phyloP scores from a whole-genome alignment of 2,113 vertebrate genomes.

The Polyodon spathula region DNA sequence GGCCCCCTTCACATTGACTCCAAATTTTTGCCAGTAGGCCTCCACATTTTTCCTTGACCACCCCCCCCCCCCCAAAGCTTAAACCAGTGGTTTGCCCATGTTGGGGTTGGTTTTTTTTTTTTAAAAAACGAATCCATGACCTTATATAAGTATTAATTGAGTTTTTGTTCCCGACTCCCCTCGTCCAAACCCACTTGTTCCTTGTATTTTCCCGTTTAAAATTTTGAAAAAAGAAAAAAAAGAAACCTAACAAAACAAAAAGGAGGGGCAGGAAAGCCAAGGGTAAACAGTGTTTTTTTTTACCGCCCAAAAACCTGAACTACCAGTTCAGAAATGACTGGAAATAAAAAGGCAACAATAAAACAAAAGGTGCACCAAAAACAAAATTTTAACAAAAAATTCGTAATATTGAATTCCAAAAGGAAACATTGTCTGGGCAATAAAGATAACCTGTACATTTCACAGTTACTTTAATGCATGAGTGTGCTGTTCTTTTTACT shows the following conservation, averaged over 20 bases:
- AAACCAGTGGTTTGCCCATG: slow-evolving; percentile 27
- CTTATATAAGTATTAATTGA: slow-evolving; percentile 9
- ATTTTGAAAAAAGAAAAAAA: slow-evolving; percentile 25
- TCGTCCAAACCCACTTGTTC: slow-evolving; percentile 11
- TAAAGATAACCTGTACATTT: slow-evolving; percentile 78
- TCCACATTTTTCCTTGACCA: slow-evolving; percentile 7
- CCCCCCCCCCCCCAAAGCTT: too few relatives aligned
- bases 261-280: slow-evolving; percentile 13
- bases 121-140: slow-evolving; percentile 14
- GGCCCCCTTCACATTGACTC: too few relatives aligned
- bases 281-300: too few relatives aligned
- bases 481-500: slow-evolving; percentile 60
- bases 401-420: slow-evolving; percentile 28
- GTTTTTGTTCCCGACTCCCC: slow-evolving; percentile 14
- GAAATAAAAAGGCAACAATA: slow-evolving; percentile 18
- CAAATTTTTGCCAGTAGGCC: slow-evolving; percentile 4
- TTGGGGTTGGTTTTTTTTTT: slow-evolving; percentile 27
- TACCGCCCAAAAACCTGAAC: slow-evolving; percentile 13
- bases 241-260: slow-evolving; percentile 40
- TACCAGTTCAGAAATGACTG: slow-evolving; percentile 12
- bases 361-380: slow-evolving; percentile 39
- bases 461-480: slow-evolving; percentile 80
- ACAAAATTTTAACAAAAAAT: too few relatives aligned
- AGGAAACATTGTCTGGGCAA: slow-evolving; percentile 72
- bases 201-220: slow-evolving; percentile 9